Conservation (phyloP, 2,113 vertebrate species). For the Psilopogon haemacephalus region DNA sequence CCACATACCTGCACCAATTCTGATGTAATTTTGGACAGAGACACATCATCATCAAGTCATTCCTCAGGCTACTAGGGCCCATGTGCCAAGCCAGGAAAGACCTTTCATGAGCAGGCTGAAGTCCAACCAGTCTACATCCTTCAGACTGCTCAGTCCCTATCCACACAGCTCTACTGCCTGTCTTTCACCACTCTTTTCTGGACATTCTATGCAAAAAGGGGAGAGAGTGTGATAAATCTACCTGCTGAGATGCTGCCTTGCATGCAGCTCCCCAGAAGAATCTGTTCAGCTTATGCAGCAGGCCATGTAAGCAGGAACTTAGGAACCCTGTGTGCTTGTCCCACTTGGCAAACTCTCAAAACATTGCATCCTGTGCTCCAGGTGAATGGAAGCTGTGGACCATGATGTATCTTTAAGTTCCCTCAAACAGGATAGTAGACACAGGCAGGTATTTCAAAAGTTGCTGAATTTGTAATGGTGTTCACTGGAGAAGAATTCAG, state of each 20-base stretch:
- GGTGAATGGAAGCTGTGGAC: background rate
- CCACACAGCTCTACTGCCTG: background rate
- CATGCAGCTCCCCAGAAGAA: background rate
- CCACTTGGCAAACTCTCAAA: background rate
- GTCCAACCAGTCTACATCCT: background rate
- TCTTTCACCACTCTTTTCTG: background rate
- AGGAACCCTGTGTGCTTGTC: background rate
- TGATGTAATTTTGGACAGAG: background rate
- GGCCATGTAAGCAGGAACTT: background rate
- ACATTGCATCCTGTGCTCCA: background rate
- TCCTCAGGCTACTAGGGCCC: background rate
- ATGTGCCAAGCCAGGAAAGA: background rate
- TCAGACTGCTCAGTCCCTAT: background rate
- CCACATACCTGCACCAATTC: rapidly evolving
- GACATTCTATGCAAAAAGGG: background rate
- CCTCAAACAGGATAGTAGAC: background rate
- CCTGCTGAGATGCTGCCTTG: background rate
- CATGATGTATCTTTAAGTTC: background rate
- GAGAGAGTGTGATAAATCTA: background rate
- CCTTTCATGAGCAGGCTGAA: background rate
- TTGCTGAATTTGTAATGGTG: background rate
- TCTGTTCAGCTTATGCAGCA: background rate
- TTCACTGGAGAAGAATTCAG: background rate
- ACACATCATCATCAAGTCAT: background rate
- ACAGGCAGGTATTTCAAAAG: background rate